Evolutionary conservation across 2,797 vertebrate genomes (phyloP).

Genomic region (Tinamus major): DNA sequence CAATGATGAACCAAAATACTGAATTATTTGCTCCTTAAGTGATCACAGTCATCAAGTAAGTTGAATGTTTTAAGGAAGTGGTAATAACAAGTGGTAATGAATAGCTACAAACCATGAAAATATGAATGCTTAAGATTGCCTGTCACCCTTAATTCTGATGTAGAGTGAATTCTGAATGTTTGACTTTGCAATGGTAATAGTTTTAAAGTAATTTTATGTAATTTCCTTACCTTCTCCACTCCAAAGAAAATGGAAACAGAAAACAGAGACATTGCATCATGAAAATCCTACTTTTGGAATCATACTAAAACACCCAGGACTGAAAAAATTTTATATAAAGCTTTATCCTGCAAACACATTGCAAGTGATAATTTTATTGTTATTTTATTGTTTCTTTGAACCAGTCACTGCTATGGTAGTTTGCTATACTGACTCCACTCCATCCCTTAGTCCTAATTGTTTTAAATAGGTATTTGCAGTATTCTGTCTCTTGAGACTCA

Average conservation of each 20-base stretch:
- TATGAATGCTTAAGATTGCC: not conserved
- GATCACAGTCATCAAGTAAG: not conserved
- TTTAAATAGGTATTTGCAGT: not conserved
- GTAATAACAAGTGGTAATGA: not conserved
- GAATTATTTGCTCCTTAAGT: accelerated
- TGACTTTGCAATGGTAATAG: not conserved
- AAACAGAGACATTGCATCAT: not conserved
- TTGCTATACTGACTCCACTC: not conserved
- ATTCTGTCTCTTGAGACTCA: not conserved
- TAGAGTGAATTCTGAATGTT: not conserved
- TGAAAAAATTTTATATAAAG: not conserved
- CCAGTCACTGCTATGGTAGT: not conserved
- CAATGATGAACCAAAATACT: not conserved
- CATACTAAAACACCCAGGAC: not conserved
- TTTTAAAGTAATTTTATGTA: not conserved
- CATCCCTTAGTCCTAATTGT: not conserved
- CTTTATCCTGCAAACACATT: not conserved
- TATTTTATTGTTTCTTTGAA: not conserved
- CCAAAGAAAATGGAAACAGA: not conserved
- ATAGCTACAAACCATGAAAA: not conserved
- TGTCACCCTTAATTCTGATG: not conserved
- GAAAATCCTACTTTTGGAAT: not conserved
- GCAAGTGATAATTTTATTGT: not conserved
- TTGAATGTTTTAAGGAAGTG: not conserved
- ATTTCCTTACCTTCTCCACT: not conserved